Base-by-base conservation (phyloP, 2,888 invertebrate genomes). In the Sarcophaga rosellei region DNA sequence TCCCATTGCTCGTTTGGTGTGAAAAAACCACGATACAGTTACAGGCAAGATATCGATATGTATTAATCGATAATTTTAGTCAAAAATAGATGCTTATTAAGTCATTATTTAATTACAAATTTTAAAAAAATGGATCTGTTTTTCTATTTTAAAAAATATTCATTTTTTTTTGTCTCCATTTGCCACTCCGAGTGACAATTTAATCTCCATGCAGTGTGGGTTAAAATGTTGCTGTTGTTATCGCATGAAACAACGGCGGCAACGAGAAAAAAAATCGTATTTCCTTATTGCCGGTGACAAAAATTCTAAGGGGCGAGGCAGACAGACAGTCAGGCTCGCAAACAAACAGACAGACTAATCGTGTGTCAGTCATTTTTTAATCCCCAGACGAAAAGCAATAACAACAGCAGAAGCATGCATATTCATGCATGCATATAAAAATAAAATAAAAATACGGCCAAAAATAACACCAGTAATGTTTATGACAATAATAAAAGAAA, bases 201-300 rank as follows among this genome's bases (percentile, higher is more conserved):
- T 81, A 84, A 81, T 86, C 68, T 68, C 21, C 47, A 76, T 35
- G 35, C 79, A 72, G 80, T 61, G 76, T 83, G 68, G 76, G 79
- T 53, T 63, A 70, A 53, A 72, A 68, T 45, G 15, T 21, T 61
- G 61, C 21, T n/a, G 20, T 17, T 17, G 57, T n/a, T 57, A n/a
- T 21, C 20, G 61, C 20, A 62, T 20, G 17, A n/a, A 62, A 62
- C 44, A 53, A 23, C 11, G 35, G 8, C 44, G 63, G 35, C 11
- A 35, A 62, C 47, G 45, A 20, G 11, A 68, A 15, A 81, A 69
- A 70, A 69, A 70, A 12, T 10, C n/a, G 15, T 66, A 63, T 80
- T 78, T 81, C 62, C 77, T 86, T 78, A 78, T 72, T 78, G 70
- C 66, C 72, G 70, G 73, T 81, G 77, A 59, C 81, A 74, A 69